Evolutionary conservation across 2,113 vertebrate species (phyloP).

Genomic region (Pedionomus torquatus): DNA sequence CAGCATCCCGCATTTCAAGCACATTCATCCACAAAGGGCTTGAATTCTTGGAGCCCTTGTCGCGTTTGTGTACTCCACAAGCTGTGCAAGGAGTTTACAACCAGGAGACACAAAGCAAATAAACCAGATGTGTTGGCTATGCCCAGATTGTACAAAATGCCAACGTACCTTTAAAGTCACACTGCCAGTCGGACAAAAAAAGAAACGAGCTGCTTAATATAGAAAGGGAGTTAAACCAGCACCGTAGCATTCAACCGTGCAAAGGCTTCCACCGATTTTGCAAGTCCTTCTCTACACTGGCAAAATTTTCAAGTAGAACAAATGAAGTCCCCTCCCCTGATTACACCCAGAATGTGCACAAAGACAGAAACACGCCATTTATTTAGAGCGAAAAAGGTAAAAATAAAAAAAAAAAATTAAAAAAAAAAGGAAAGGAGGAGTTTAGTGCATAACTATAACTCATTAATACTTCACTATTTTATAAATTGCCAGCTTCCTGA

Average conservation of each 20-base stretch:
- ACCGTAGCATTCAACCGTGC: neutral
- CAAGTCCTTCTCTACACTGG: neutral
- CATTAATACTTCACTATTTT: neutral
- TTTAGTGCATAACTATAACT: neutral
- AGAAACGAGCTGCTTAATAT: neutral
- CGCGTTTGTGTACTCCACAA: neutral
- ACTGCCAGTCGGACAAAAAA: neutral
- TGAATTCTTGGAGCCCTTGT: neutral
- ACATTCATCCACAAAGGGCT: neutral
- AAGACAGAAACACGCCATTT: neutral
- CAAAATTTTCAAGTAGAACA: neutral
- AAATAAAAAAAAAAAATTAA: neutral
- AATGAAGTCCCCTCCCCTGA: neutral
- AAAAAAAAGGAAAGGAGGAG: neutral
- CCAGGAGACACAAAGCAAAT: neutral
- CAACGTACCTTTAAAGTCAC: conserved; percentile 9
- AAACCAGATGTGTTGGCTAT: neutral
- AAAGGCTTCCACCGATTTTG: neutral
- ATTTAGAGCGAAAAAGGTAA: neutral
- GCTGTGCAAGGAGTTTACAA: neutral
- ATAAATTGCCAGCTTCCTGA: neutral
- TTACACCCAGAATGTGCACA: neutral
- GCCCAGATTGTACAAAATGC: neutral
- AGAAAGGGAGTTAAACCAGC: neutral
- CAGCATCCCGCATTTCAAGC: neutral